Evolutionary conservation across 2,888 invertebrate species (phyloP), one percentile per base, ranked within the genome.

Genomic region (Calameuta pallipes): DNA sequence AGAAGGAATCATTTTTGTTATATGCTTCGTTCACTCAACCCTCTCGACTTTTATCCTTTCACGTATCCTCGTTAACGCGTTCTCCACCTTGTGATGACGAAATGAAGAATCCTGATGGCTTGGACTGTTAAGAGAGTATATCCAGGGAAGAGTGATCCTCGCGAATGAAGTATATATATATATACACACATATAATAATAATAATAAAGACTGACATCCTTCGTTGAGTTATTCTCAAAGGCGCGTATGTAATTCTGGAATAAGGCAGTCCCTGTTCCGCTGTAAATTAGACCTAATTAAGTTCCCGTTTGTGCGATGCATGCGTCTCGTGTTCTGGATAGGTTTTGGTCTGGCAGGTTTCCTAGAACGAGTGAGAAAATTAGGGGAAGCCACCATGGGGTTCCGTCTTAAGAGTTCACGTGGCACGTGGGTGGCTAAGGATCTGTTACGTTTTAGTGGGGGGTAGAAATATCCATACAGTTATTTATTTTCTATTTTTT

Each of bases 281-380:
- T 75, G 78, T 78, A 78, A 78, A 78, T 78, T 78, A 78, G 78
- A 75, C 69, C 78, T 78, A 78, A 78, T 78, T 78, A 78, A 78
- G 75, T 75, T 75, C 71, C 78, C 33, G 31, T 4, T 41, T 69
- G 33, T 13, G n/a, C 34, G 71, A 36, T 12, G 70, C 70, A 41
- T n/a, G 31, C 33, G 36, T 70, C 33, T 78, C 33, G 35, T 41
- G n/a, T 75, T 75, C 34, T 34, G 78, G 78, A 75, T 74, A 78
- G 75, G 78, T 78, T 78, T 30, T 34, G 78, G 75, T 78, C 78
- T 75, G 78, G 78, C 75, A 71, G 33, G 78, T 69, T 78, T 78
- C 78, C 75, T 30, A 78, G 78, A 78, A 78, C 69, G 75, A 75
- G 37, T 11, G 34, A 71, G 70, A 78, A 78, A 75, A 78, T 78